A percentile compares a stretch with the other conserved stretches of the same genome.
Conservation (phyloP, 2,797 vertebrate genomes). For the Miichthys miiuy region DNA sequence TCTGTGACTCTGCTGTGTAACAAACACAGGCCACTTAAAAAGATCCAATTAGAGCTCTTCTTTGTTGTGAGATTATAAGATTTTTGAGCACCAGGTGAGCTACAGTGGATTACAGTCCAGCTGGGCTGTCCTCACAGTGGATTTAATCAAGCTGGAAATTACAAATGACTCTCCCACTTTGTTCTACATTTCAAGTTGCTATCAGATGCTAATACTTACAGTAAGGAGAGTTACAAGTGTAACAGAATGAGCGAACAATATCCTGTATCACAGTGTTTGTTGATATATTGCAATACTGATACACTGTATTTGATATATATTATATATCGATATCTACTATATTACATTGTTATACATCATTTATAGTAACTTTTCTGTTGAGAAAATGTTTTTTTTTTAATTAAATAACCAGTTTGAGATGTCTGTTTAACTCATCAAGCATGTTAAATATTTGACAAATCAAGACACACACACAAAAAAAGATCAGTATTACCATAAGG, state of each 20-base stretch:
- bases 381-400: not conserved
- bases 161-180: not conserved
- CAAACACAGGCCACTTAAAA: slow-evolving; percentile 32
- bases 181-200: not conserved
- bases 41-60: not conserved
- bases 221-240: not conserved
- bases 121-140: not conserved
- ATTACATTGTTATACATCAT: not conserved
- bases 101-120: not conserved
- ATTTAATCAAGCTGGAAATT: slow-evolving; percentile 24
- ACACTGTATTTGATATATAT: not conserved
- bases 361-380: not conserved
- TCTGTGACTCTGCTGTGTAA: slow-evolving; percentile 29
- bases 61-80: slow-evolving; percentile 28
- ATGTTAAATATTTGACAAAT: not conserved
- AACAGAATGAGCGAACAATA: not conserved
- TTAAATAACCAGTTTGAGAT: not conserved
- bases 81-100: slow-evolving; percentile 8
- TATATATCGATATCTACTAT: not conserved
- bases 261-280: not conserved
- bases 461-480: not conserved
- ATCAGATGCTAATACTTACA: not conserved
- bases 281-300: not conserved
- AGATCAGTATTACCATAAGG: not conserved
- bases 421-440: not conserved